Base-by-base conservation (phyloP, 2,888 invertebrate genomes). In the Gortyna flavago region DNA sequence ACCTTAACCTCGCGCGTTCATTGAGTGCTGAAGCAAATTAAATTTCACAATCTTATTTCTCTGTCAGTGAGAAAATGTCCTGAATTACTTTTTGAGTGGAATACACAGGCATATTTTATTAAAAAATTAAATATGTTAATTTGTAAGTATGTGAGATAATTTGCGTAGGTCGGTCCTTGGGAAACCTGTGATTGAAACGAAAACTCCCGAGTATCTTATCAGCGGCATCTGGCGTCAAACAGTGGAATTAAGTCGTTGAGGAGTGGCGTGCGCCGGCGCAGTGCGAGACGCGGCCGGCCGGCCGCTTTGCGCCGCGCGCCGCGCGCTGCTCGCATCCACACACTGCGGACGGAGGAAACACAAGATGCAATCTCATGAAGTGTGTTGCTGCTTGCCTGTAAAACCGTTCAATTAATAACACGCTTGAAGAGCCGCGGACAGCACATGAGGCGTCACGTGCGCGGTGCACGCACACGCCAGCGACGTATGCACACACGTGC, bases 381-480 rank as follows among this genome's bases (percentile, higher is more conserved):
- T 73, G 62, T 73, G 75, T 59, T 66, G 75, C 64, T 78, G 64
- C 72, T 66, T 77, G 72, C 80, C 83, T 82, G 66, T 79, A 79
- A 81, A 75, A 81, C 77, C 67, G 70, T 76, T 74, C 80, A 81
- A 77, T 81, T 83, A 83, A 83, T 75, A 85, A 62, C 72, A 73
- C 72, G 83, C 65, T 85, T 67, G 77, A 75, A n/a, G 51, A 81
- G 54, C 82, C 82, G 87, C 77, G 69, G 75, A 65, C 29, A 76
- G 62, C 81, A 82, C 81, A 81, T 74, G 77, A 80, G 66, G 59
- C 32, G 64, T 86, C 87, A 82, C 86, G 86, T 86, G 84, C 51
- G 64, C 41, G 32, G 38, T 59, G 67, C 68, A 61, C 77, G 21
- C 62, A 41, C 54, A 64, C 80, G 61, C 25, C 9, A 25, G 41